Evolutionary conservation across 2,888 invertebrate species (phyloP), one percentile per base, ranked within the genome.

Genomic region (Acheta domesticus): DNA sequence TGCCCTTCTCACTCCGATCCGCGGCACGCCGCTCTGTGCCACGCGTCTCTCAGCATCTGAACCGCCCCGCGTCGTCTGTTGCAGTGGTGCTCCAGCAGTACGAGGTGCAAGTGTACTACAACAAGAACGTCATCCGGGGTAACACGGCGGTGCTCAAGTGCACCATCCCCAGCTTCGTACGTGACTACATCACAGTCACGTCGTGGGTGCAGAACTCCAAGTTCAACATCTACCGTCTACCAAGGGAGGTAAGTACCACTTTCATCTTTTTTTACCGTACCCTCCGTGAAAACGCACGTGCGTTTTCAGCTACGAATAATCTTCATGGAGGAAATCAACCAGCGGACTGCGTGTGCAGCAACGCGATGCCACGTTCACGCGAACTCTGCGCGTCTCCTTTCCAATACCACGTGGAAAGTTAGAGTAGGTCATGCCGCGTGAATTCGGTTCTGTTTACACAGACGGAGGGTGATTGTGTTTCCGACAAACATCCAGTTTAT

Each of bases 191-290:
- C 12, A 83, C 85, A 2, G 84, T 85, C 48, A 85, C 85, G 12
- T 85, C 85, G n/a, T 85, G 85, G 85, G 81, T 85, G 11, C 85
- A 85, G 81, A 85, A 85, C 80, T 83, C 82, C 16, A 83, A 83
- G 2, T 85, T 85, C 83, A 85, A 85, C 81, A 85, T 85, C 75
- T 85, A 84, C 79, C 85, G 16, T 84, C 85, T 23, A 82, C 79
- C 75, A 83, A 83, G 76, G 83, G 83, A 74, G 84, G 84, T 84
- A 79, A 83, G 82, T 80, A 11, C 12, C 11, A 36, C 16, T 19
- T 21, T 3, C 76, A 36, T 50, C 48, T 23, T 50, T 50, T 8
- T 16, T 21, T 77, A 12, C 23, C n/a, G 14, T 5, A 8, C 5
- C 36, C 36, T 36, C 8, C 36, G 36, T 1, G 36, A 36, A 36